phyloP scores from a whole-genome alignment of 1,140 invertebrate genomes.

The Tetramorium alpestre region DNA sequence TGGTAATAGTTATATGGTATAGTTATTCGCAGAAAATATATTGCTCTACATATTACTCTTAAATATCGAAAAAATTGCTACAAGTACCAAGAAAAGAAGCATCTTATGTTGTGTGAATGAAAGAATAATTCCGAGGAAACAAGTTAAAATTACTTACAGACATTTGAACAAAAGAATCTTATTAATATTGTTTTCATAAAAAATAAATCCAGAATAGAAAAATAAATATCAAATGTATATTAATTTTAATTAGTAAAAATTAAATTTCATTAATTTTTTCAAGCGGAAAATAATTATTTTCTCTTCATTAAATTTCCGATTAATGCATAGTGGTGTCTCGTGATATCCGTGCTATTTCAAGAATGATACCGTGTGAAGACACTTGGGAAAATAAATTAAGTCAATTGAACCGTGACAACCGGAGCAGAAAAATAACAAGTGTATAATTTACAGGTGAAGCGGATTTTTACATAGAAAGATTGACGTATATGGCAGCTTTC shows the following conservation, averaged over 20 bases:
- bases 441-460: background rate
- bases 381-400: background rate
- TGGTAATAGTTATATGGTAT: background rate
- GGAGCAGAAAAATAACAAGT: slow-evolving; percentile 3
- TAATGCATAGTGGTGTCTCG: background rate
- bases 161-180: background rate
- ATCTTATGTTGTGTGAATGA: background rate
- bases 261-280: background rate
- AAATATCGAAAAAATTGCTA: background rate
- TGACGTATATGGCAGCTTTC: background rate
- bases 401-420: background rate
- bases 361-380: background rate
- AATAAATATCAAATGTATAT: background rate
- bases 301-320: background rate
- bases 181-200: background rate
- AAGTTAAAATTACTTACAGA: background rate
- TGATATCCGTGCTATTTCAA: background rate
- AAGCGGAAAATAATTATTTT: background rate
- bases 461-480: background rate
- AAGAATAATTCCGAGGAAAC: background rate
- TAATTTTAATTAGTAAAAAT: background rate
- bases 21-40: background rate
- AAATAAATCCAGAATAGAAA: background rate
- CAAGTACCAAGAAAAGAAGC: background rate
- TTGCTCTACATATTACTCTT: background rate